phyloP scores from a whole-genome alignment of 2,113 vertebrate species.

The Canis aureus region DNA sequence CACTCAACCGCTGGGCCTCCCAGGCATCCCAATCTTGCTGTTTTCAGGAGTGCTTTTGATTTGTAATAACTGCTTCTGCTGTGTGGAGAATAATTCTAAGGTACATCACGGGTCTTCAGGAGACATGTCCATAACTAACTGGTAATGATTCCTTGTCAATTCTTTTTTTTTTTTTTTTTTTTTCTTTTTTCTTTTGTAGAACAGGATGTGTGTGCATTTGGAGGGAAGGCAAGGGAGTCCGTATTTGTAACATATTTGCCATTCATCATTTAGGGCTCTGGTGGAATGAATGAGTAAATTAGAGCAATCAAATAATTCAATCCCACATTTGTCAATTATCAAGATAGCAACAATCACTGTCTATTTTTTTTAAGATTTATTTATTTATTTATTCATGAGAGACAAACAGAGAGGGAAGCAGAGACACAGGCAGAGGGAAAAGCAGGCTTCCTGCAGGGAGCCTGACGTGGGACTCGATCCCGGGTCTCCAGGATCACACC shows the following conservation, averaged over 20 bases:
- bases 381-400: too few species aligned
- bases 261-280: not conserved
- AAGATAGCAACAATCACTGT: not conserved
- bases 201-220: not conserved
- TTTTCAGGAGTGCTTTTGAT: not conserved
- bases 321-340: not conserved
- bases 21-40: not conserved
- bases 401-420: too few species aligned
- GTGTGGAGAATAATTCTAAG: not conserved
- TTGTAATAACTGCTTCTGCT: not conserved
- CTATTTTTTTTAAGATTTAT: too few species aligned
- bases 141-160: not conserved
- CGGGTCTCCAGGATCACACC: too few species aligned
- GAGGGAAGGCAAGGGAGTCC: accelerated
- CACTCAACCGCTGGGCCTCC: too few species aligned
- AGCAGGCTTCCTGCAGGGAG: too few species aligned
- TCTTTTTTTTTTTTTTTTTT: not conserved
- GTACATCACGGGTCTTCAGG: not conserved
- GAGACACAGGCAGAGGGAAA: too few species aligned
- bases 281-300: not conserved
- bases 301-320: not conserved
- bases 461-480: too few species aligned
- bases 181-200: not conserved
- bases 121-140: not conserved
- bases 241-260: not conserved